These are phyloP conservation scores for Rhinogobio ventralis DNA, from an alignment of 2,797 vertebrate species.

Conservation along the genomic window DNA sequence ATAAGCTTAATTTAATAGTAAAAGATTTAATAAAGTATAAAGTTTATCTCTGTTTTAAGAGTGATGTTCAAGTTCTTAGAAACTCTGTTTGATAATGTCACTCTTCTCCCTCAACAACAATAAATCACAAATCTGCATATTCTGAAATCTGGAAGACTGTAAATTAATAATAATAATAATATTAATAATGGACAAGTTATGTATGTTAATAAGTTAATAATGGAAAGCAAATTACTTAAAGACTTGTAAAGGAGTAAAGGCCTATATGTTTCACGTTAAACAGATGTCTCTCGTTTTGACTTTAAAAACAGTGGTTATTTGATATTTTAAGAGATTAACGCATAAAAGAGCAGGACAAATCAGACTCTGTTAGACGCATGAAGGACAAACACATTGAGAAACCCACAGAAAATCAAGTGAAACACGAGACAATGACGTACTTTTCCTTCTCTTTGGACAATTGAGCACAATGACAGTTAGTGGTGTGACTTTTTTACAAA, in stretches of 20 bases:
- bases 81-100: neutral
- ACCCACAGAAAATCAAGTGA: neutral
- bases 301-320: constrained; percentile 16
- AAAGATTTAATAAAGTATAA: neutral
- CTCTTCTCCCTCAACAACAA: constrained; percentile 1
- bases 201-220: neutral
- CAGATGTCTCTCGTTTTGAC: constrained; percentile 9
- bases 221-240: neutral
- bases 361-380: neutral
- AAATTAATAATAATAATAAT: neutral
- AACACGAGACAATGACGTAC: constrained; percentile 26
- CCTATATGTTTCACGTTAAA: constrained; percentile 7
- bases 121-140: neutral
- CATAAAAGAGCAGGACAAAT: neutral
- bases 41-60: constrained; percentile 11
- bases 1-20: constrained; percentile 13
- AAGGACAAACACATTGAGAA: neutral
- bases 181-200: neutral
- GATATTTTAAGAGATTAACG: constrained; percentile 27
- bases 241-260: neutral
- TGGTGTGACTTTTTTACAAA: neutral
- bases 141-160: neutral
- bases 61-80: constrained; percentile 10
- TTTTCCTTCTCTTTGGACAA: constrained; percentile 19
- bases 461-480: neutral